Percentiles rank a stretch among this genome's conserved stretches.
Evolutionary conservation across 1,140 invertebrate genomes (phyloP).

Genomic region (Drosophila athabasca): DNA sequence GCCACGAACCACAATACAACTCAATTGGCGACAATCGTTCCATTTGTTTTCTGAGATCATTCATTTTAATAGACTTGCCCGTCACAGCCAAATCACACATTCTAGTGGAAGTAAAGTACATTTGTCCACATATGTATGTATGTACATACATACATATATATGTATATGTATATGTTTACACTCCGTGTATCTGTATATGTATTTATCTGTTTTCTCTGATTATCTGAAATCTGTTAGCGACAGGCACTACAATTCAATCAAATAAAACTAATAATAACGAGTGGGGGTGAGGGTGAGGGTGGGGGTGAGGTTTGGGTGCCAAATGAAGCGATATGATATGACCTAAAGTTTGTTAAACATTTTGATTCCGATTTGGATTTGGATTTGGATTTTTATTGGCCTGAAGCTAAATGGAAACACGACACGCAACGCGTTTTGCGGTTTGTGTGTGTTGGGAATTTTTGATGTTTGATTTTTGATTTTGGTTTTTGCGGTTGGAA

Average conservation of each 20-base stretch:
- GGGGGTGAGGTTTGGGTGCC: too few species aligned
- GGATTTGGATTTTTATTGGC: slow-evolving; percentile 37
- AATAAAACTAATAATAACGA: slow-evolving; percentile 49
- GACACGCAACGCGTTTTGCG: slow-evolving; percentile 57
- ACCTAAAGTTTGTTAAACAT: slow-evolving; percentile 54
- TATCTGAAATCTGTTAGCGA: slow-evolving; percentile 62
- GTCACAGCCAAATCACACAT: slow-evolving; percentile 33
- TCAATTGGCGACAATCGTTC: slow-evolving; percentile 61
- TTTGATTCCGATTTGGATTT: slow-evolving; percentile 33
- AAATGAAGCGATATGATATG: slow-evolving; percentile 21
- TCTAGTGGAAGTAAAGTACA: too few species aligned
- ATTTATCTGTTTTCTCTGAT: slow-evolving; percentile 17
- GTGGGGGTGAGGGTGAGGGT: background rate
- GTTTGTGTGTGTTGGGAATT: slow-evolving; percentile 32
- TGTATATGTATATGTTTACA: background rate
- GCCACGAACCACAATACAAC: slow-evolving; percentile 23
- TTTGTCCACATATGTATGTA: background rate
- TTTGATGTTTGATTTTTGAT: slow-evolving; percentile 11
- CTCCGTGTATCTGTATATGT: background rate
- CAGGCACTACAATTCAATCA: slow-evolving; percentile 70
- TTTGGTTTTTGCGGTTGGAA: slow-evolving; percentile 17
- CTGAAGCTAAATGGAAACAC: slow-evolving; percentile 52
- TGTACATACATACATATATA: too few species aligned
- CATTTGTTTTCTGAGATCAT: slow-evolving; percentile 61
- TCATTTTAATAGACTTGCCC: slow-evolving; percentile 50